These are phyloP conservation scores for Semaprochilodus insignis DNA, from an alignment of 2,797 vertebrate species.

Conservation along the genomic window DNA sequence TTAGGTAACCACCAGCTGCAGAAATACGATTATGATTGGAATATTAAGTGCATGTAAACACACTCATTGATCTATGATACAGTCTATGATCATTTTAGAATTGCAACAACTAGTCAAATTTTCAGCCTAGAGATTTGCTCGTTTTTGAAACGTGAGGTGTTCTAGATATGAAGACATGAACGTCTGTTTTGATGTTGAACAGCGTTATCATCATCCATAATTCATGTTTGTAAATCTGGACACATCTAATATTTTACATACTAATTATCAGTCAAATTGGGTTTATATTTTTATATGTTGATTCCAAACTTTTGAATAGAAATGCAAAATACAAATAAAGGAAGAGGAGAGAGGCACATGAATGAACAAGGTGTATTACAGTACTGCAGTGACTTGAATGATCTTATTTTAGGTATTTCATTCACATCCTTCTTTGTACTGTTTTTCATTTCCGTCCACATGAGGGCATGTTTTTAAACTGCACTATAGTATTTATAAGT, in stretches of 20 bases:
- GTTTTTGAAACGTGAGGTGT: not conserved
- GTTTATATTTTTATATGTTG: not conserved
- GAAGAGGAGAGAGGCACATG: not conserved
- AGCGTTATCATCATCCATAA: too few species aligned
- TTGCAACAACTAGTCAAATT: not conserved
- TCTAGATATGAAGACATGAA: not conserved
- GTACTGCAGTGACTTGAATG: not conserved
- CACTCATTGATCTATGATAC: too few species aligned
- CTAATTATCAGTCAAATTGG: not conserved
- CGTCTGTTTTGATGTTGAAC: not conserved
- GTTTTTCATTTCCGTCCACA: slow-evolving; percentile 9
- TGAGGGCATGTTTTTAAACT: not conserved
- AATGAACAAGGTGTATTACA: not conserved
- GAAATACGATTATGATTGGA: too few species aligned
- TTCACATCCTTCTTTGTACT: slow-evolving; percentile 1
- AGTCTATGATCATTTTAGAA: too few species aligned
- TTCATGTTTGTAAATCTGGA: too few species aligned
- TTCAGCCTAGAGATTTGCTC: not conserved
- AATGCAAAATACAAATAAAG: not conserved
- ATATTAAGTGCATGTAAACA: too few species aligned
- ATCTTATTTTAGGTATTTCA: not conserved
- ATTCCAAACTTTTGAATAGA: not conserved
- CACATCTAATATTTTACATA: too few species aligned
- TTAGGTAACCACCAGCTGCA: too few species aligned
- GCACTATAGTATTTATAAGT: not conserved